phyloP scores from a whole-genome alignment of 2,113 vertebrate species.

The Mormyrus iriodes region DNA sequence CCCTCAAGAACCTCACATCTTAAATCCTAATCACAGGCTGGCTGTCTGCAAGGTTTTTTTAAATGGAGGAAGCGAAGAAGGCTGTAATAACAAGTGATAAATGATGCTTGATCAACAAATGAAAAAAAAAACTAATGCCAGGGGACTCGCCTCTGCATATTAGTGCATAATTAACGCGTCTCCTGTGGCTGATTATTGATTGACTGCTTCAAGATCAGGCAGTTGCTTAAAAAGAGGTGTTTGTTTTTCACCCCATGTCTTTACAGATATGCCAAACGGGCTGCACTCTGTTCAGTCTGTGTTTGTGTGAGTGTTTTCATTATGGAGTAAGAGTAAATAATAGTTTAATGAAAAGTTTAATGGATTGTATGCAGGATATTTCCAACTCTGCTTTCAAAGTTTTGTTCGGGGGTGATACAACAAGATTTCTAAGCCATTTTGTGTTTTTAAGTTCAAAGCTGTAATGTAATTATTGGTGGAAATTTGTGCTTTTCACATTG shows the following conservation, averaged over 20 bases:
- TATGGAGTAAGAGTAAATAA: neutral
- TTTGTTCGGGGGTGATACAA: neutral
- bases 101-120: slow-evolving; percentile 27
- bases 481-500: neutral
- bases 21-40: slow-evolving; percentile 23
- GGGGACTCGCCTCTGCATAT: slow-evolving; percentile 32
- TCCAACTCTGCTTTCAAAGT: neutral
- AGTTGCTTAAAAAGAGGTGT: neutral
- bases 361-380: neutral
- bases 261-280: neutral
- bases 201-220: slow-evolving; percentile 1
- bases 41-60: slow-evolving; percentile 6
- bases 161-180: slow-evolving; percentile 33
- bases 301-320: neutral
- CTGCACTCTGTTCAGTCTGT: neutral
- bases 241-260: neutral
- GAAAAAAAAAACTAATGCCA: slow-evolving; percentile 19
- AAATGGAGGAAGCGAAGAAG: neutral
- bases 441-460: neutral
- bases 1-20: neutral
- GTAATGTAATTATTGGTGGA: neutral
- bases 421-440: neutral
- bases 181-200: slow-evolving; percentile 6
- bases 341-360: neutral
- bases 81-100: slow-evolving; percentile 33